Conservation (phyloP, 2,888 invertebrate species). For the Folsomia manolachei region DNA sequence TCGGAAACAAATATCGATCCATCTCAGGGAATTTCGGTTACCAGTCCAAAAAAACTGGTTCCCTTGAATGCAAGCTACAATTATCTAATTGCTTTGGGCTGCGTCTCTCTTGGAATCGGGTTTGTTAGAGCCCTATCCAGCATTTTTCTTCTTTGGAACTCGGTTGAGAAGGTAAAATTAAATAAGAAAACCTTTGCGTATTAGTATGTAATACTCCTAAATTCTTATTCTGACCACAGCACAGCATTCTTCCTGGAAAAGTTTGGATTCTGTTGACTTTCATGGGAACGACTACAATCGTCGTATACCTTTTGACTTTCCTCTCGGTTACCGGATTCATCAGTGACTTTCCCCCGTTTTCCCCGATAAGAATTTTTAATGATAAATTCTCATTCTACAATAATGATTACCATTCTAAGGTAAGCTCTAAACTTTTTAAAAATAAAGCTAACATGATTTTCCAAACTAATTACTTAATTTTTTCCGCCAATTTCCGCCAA, state of each 20-base stretch:
- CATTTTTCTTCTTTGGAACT: conserved; percentile 41
- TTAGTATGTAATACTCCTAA: not conserved
- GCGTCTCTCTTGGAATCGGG: conserved; percentile 34
- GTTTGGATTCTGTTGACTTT: conserved; percentile 30
- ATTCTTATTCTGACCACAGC: conserved; percentile 22
- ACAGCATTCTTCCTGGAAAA: conserved; percentile 38
- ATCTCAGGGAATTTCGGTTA: conserved; percentile 12
- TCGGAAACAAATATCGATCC: conserved; percentile 4
- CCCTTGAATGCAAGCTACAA: conserved; percentile 25
- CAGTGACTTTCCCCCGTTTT: conserved; percentile 35
- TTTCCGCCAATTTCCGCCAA: too few species aligned
- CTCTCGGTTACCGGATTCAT: conserved; percentile 40
- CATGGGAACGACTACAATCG: conserved; percentile 26
- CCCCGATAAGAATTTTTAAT: conserved; percentile 32
- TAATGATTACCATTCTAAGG: too few species aligned
- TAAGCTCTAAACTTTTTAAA: too few species aligned
- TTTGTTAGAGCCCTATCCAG: conserved; percentile 35
- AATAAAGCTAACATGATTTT: too few species aligned
- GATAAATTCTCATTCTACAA: conserved; percentile 41
- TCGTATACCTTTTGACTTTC: conserved; percentile 27
- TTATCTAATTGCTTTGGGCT: conserved; percentile 36
- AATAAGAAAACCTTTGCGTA: too few species aligned
- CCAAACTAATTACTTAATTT: too few species aligned
- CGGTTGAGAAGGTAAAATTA: conserved; percentile 37
- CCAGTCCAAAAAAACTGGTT: conserved; percentile 27